These are phyloP conservation scores for Hirtodrosophila duncani DNA, from an alignment of 2,888 invertebrate species.

Conservation along the genomic window DNA sequence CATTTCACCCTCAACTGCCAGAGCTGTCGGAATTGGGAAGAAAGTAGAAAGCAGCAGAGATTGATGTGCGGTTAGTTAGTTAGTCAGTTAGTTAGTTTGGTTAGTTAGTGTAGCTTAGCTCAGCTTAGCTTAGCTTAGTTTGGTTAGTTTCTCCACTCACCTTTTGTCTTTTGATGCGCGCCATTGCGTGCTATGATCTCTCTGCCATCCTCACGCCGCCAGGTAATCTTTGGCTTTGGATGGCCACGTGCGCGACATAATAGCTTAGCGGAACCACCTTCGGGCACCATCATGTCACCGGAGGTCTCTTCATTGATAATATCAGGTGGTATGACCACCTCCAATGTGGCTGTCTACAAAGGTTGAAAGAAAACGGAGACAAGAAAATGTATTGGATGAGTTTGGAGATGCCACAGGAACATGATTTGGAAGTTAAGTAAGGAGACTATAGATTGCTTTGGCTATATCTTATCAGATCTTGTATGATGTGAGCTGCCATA, in stretches of 20 bases:
- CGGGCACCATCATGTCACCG: constrained; percentile 96
- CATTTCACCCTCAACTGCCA: constrained; percentile 87
- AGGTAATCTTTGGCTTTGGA: constrained; percentile 90
- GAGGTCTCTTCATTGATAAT: constrained; percentile 93
- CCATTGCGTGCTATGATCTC: constrained; percentile 88
- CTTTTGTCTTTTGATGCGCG: constrained; percentile 86
- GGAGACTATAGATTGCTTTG: too few species aligned
- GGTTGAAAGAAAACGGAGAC: neutral
- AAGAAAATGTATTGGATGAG: too few species aligned
- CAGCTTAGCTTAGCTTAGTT: too few species aligned
- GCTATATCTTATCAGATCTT: too few species aligned
- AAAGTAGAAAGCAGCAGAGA: constrained; percentile 3
- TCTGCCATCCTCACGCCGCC: constrained; percentile 91
- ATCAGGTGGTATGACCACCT: constrained; percentile 94
- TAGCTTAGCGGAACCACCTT: constrained; percentile 91
- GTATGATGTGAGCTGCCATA: too few species aligned
- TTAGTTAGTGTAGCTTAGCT: too few species aligned
- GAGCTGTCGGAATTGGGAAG: too few species aligned
- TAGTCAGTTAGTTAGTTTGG: neutral
- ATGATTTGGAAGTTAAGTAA: too few species aligned
- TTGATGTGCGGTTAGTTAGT: constrained; percentile 37
- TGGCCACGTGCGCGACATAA: constrained; percentile 91
- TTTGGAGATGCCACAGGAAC: too few species aligned
- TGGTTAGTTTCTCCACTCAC: constrained; percentile 76
- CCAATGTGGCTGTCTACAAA: constrained; percentile 88